A percentile compares a stretch with the other conserved stretches of the same genome.
Evolutionary conservation across 1,140 invertebrate species (phyloP).

Genomic region (Cecropterus lyciades): DNA sequence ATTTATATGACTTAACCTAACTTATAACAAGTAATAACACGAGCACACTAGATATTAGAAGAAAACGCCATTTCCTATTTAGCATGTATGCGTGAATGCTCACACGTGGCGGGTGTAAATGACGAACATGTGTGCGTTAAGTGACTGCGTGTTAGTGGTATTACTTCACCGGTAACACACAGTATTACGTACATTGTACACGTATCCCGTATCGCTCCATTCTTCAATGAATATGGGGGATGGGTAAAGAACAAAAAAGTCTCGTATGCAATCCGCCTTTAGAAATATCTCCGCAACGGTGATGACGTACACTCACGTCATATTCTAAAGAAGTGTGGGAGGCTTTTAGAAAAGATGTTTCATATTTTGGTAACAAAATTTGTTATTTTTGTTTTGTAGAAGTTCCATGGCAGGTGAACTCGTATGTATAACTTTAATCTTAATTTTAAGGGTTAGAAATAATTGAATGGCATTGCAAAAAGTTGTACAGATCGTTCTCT

Average conservation of each 20-base stretch:
- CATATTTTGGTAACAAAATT: neutral
- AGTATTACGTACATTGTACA: neutral
- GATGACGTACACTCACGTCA: neutral
- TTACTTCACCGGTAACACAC: neutral
- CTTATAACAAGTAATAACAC: too few relatives aligned
- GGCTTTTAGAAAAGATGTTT: neutral
- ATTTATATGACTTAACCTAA: too few relatives aligned
- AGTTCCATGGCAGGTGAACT: too few relatives aligned
- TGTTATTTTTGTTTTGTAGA: too few relatives aligned
- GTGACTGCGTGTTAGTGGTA: neutral
- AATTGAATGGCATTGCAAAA: too few relatives aligned
- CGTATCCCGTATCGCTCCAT: neutral
- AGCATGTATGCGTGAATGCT: too few relatives aligned
- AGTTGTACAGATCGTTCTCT: too few relatives aligned
- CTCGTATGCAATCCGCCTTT: neutral
- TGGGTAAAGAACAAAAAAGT: neutral
- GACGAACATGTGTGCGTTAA: neutral
- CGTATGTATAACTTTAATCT: too few relatives aligned
- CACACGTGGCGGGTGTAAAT: neutral
- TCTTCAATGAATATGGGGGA: neutral
- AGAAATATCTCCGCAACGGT: neutral
- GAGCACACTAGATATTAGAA: too few relatives aligned
- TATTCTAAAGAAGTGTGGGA: neutral
- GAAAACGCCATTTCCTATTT: too few relatives aligned
- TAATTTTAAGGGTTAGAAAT: too few relatives aligned